Evolutionary conservation across 2,797 vertebrate species (phyloP), one percentile per base, ranked within the genome.

Genomic region (Anguilla megastoma): DNA sequence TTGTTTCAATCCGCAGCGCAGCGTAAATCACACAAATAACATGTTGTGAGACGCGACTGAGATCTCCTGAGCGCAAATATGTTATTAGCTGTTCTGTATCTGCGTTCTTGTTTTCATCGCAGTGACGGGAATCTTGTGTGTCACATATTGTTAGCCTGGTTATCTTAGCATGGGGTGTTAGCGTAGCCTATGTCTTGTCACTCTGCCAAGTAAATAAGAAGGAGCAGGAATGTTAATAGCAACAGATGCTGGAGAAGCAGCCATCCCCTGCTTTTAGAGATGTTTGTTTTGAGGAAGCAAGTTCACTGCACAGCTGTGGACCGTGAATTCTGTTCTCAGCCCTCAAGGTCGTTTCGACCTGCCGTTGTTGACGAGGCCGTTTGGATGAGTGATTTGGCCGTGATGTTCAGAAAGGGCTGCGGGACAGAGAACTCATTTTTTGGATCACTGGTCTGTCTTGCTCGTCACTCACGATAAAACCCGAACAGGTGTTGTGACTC

Each of bases 391-490:
- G 74, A 41, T 41, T 79, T 71, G 69, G 69, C 69, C 5, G 33
- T 41, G 33, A 33, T 41, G 30, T 80, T 48, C 48, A 50, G 24
- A 48, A 48, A 50, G 76, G 24, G 76, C 45, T 6, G 33, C 10
- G 74, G 76, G 41, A n/a, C 76, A 50, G 76, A 48, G 41, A 80
- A 50, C 41, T 48, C 8, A 24, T 80, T 80, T 80, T 80, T 80
- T 48, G 41, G 36, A 48, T 80, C 76, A 45, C 76, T n/a, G 41
- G 45, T 80, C 76, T 48, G 41, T 48, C 76, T 41, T 41, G 27
- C 74, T 79, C 33, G 41, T 79, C 74, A 41, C 74, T 79, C 10
- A 16, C 74, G 18, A 18, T 79, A 79, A 14, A 79, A 41, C 0
- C 33, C 14, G 69, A 18, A 79, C 74, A 80, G 18, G 76, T 48